These are phyloP conservation scores for Peucedramus taeniatus DNA, from an alignment of 2,113 vertebrate genomes.

Conservation along the genomic window DNA sequence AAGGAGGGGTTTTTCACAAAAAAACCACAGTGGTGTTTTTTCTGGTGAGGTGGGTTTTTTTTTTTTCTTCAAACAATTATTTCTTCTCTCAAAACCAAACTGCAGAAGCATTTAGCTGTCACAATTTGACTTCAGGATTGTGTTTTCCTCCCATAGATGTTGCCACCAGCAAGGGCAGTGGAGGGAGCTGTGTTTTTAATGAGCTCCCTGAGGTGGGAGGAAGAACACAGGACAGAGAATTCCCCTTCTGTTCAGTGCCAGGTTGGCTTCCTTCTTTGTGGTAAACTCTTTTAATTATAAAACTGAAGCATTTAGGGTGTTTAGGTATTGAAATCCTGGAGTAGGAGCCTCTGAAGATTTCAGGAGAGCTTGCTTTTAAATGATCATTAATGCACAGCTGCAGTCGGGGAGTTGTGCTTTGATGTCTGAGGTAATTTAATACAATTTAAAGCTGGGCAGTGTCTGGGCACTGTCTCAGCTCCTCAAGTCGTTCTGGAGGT, in stretches of 20 bases:
- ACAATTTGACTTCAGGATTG: not conserved
- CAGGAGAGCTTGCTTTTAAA: not conserved
- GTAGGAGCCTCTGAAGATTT: not conserved
- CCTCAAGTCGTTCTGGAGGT: not conserved
- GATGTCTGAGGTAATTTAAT: not conserved
- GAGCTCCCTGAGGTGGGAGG: not conserved
- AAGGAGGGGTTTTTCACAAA: not conserved
- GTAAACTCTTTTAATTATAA: not conserved
- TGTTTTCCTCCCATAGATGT: not conserved
- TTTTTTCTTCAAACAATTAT: not conserved
- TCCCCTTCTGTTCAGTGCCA: not conserved
- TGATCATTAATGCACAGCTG: not conserved
- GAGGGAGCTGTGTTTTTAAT: not conserved
- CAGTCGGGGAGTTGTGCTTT: not conserved
- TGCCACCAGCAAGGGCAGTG: not conserved
- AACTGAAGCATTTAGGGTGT: not conserved
- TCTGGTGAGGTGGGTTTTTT: fast-evolving
- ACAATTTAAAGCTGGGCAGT: not conserved
- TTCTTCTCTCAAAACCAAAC: not conserved
- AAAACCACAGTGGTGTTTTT: too few species aligned
- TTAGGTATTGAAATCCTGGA: not conserved
- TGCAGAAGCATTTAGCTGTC: not conserved
- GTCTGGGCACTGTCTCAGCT: not conserved
- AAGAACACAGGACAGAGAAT: not conserved
- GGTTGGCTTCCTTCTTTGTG: not conserved